A percentile compares a stretch with the other conserved stretches of the same genome.
Evolutionary conservation across 2,888 invertebrate genomes (phyloP).

Genomic region (Prosapia bicincta): DNA sequence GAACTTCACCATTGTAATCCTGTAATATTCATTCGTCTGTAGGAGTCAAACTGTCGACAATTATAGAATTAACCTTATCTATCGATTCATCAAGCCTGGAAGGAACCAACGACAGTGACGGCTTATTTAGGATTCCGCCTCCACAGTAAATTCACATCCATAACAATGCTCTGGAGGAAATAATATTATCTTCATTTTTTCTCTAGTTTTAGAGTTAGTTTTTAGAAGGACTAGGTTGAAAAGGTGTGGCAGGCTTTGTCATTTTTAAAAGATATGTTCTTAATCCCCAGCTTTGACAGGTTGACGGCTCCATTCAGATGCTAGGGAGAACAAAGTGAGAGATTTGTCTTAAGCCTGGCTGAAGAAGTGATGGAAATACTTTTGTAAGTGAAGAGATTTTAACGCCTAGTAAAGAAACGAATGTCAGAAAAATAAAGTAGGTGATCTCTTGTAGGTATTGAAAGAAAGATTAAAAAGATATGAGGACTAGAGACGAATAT

Average conservation of each 20-base stretch:
- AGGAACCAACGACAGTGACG: not conserved
- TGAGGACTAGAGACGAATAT: too few species aligned
- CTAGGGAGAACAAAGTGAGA: not conserved
- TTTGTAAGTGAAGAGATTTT: not conserved
- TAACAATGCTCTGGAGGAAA: not conserved
- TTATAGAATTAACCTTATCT: not conserved
- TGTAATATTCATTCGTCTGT: not conserved
- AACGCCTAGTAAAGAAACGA: not conserved
- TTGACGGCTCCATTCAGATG: not conserved
- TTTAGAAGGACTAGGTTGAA: not conserved
- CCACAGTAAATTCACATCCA: not conserved
- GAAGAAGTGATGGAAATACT: not conserved
- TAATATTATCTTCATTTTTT: not conserved
- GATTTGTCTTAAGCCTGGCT: not conserved
- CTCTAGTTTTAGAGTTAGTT: not conserved
- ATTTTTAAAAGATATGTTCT: slow-evolving; percentile 2
- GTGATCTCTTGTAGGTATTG: not conserved
- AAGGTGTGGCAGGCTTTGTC: not conserved
- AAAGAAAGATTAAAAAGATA: not conserved
- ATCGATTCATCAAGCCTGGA: not conserved
- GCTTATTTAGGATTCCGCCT: not conserved
- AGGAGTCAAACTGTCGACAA: not conserved
- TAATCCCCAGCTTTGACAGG: not conserved
- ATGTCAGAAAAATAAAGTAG: not conserved
- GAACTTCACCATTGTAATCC: not conserved